Evolutionary conservation across 2,888 invertebrate species (phyloP).

Genomic region (Thyatira batis): DNA sequence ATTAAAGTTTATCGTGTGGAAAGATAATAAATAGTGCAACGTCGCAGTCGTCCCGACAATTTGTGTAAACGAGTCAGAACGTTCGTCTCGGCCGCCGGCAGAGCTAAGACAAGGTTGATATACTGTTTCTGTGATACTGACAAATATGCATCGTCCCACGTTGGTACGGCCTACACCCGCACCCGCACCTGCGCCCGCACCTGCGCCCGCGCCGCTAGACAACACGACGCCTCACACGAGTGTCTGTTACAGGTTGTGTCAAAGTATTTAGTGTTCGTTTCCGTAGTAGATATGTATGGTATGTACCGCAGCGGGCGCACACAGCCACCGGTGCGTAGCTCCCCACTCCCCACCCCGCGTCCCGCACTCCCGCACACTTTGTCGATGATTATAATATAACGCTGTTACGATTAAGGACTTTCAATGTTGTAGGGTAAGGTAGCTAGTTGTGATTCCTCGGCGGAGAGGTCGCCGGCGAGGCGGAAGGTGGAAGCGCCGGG

Average conservation of each 20-base stretch:
- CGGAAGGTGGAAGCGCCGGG: slow-evolving; percentile 21
- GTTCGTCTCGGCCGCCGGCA: slow-evolving; percentile 13
- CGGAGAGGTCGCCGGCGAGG: slow-evolving; percentile 33
- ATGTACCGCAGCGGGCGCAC: slow-evolving; percentile 11
- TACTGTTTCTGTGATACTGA: slow-evolving; percentile 55
- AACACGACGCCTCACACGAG: slow-evolving; percentile 3
- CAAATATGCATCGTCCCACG: slow-evolving; percentile 22
- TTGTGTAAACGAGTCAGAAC: slow-evolving; percentile 28
- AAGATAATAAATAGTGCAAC: slow-evolving; percentile 64
- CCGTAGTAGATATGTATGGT: slow-evolving; percentile 24
- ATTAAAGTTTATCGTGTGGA: slow-evolving; percentile 61
- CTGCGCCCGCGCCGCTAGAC: not conserved
- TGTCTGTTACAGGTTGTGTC: slow-evolving; percentile 43
- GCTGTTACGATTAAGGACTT: slow-evolving; percentile 57
- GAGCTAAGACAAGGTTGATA: slow-evolving; percentile 11
- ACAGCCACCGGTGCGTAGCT: slow-evolving; percentile 9
- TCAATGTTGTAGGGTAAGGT: slow-evolving; percentile 70
- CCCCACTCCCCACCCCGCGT: slow-evolving; percentile 11
- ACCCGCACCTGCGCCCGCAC: slow-evolving; percentile 3
- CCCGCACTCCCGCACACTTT: slow-evolving; percentile 30
- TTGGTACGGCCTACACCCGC: slow-evolving; percentile 12
- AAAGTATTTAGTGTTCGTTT: slow-evolving; percentile 32
- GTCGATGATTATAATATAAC: slow-evolving; percentile 30
- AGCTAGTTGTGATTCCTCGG: slow-evolving; percentile 65
- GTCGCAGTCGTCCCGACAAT: slow-evolving; percentile 41